Evolutionary conservation across 2,888 invertebrate species (phyloP).

Genomic region (Luperina testacea): DNA sequence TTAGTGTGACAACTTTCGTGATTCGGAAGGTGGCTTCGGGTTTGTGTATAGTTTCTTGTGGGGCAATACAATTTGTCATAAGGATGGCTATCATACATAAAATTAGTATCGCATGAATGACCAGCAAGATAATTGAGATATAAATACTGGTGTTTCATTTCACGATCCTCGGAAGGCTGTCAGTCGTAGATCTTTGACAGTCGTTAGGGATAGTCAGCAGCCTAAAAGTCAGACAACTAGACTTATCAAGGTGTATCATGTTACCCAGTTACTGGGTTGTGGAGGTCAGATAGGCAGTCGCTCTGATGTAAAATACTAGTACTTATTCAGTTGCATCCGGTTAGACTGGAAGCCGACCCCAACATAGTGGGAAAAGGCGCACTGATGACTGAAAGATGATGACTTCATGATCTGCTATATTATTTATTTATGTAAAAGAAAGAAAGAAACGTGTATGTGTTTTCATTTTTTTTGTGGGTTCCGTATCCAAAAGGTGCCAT

Average conservation of each 20-base stretch:
- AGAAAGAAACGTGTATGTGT: background rate
- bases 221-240: background rate
- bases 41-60: constrained; percentile 25
- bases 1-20: constrained; percentile 54
- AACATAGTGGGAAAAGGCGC: background rate
- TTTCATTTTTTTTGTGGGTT: background rate
- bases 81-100: background rate
- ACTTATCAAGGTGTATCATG: background rate
- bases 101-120: background rate
- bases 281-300: too few species aligned
- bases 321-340: background rate
- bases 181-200: background rate
- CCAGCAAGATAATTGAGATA: background rate
- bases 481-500: too few species aligned
- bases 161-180: background rate
- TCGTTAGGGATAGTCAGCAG: background rate
- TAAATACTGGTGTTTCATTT: background rate
- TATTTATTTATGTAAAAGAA: background rate
- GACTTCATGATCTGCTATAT: background rate
- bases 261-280: background rate
- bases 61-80: constrained; percentile 15
- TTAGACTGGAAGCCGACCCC: background rate
- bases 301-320: too few species aligned
- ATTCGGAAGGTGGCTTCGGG: constrained; percentile 16
- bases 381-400: background rate